Conservation (phyloP, 2,888 invertebrate genomes). For the Xestia ashworthii region DNA sequence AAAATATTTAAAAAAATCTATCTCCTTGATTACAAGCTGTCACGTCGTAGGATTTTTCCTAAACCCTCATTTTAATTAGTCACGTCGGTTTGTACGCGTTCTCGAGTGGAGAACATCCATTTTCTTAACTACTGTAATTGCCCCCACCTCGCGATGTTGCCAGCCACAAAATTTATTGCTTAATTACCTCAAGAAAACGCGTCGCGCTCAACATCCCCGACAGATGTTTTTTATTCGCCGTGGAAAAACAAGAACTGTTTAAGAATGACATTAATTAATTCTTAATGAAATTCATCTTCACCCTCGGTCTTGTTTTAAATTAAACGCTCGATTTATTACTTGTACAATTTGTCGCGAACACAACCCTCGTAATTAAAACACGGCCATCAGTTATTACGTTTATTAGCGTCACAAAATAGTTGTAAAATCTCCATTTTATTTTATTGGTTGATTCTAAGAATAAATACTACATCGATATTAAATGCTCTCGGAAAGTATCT, state of each 20-base stretch:
- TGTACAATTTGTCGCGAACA: slow-evolving; percentile 88
- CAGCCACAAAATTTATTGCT: slow-evolving; percentile 90
- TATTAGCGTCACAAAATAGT: slow-evolving; percentile 84
- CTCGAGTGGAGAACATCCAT: slow-evolving; percentile 84
- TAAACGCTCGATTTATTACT: slow-evolving; percentile 89
- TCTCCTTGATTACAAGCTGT: slow-evolving; percentile 90
- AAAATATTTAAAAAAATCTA: slow-evolving; percentile 83
- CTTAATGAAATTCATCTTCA: slow-evolving; percentile 91
- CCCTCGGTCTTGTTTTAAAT: slow-evolving; percentile 89
- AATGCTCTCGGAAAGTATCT: slow-evolving; percentile 55
- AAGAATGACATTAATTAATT: slow-evolving; percentile 91
- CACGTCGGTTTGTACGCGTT: slow-evolving; percentile 78
- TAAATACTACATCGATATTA: slow-evolving; percentile 71
- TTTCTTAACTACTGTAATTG: slow-evolving; percentile 89
- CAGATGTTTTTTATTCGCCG: slow-evolving; percentile 90
- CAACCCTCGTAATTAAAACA: slow-evolving; percentile 83
- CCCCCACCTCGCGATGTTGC: slow-evolving; percentile 88
- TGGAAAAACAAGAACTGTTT: slow-evolving; percentile 89
- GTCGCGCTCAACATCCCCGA: slow-evolving; percentile 81
- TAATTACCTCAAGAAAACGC: slow-evolving; percentile 91
- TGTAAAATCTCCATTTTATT: slow-evolving; percentile 70
- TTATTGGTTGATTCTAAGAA: slow-evolving; percentile 67
- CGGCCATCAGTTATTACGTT: slow-evolving; percentile 84
- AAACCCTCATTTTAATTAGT: slow-evolving; percentile 89
- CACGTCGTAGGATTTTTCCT: slow-evolving; percentile 89